Base-by-base conservation (phyloP, 2,888 invertebrate genomes). In the Parnassius mnemosyne region DNA sequence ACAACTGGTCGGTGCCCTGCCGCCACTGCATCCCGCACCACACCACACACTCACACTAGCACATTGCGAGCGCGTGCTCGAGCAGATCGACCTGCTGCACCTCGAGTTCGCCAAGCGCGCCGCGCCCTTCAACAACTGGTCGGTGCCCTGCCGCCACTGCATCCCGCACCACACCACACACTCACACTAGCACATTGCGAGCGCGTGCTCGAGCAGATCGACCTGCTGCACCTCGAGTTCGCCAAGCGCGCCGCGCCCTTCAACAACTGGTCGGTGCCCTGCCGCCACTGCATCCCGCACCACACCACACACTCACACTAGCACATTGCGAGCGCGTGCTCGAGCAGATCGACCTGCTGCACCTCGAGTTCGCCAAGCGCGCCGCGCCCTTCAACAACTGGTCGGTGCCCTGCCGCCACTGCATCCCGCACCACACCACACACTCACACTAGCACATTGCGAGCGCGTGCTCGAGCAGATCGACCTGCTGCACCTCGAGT, bases 351-450 rank as follows among this genome's bases (percentile, higher is more conserved):
- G 99, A 99, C 89, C 96, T 97, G 74, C 94, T 98, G 76, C 98
- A 99, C 86, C 94, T 99, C 83, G 99, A 99, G 92, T 99, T 99
- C 89, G 99, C 99, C 74, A 99, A 99, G 92, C 94, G 99, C 74
- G 99, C 99, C 72, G 99, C 99, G 78, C 99, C 99, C 57, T 99
- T 99, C 94, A 98, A 98, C 93, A 98, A 98, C 93, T 98, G 98
- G 98, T 92, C 58, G 59, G 54, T 54, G 13, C 13, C 47, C 12
- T 46, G 12, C 46, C 46, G 47, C n/a, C 9, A 9, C 3, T 9
- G 47, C 9, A 16, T 13, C 13, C 7, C 94, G 99, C 70, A 99
- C 99, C 71, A 96, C 96, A 67, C 94, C 94, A 99, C 70, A 99
- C 99, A 54, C 95, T n/a, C n/a, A n/a, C n/a, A n/a, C n/a, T n/a